These are phyloP conservation scores for Epinephelus cyanopodus DNA, from an alignment of 2,113 vertebrate species.

Conservation along the genomic window DNA sequence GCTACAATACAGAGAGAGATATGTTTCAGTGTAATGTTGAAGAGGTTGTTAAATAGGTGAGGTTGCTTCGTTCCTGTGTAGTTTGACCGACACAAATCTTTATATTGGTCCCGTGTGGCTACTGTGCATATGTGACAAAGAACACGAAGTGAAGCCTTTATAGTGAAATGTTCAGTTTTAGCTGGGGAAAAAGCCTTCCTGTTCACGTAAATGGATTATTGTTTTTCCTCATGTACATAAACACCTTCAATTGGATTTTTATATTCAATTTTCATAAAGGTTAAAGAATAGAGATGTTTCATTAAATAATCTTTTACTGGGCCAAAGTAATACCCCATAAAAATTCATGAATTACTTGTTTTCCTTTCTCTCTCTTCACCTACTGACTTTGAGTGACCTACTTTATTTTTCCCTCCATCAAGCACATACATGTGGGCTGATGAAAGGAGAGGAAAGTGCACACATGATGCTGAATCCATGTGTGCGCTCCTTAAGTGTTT, in stretches of 20 bases:
- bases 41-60: no score
- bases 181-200: neutral
- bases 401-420: constrained; percentile 1
- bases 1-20: no score
- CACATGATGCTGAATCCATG: constrained; percentile 12
- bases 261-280: neutral
- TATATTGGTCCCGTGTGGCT: no score
- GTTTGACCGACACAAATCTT: no score
- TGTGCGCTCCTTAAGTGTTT: neutral
- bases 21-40: no score
- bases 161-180: no score
- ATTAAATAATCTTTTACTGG: neutral
- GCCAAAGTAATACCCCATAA: neutral
- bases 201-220: neutral
- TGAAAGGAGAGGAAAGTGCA: neutral
- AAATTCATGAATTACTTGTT: neutral
- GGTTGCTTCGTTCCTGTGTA: no score
- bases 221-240: neutral
- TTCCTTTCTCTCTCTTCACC: neutral
- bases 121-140: no score
- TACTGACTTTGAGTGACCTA: neutral
- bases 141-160: no score
- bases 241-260: neutral
- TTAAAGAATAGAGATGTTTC: neutral
- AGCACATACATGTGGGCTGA: neutral